phyloP scores from a whole-genome alignment of 64 coral and sea anemone species.

The Pocillopora verrucosa region DNA sequence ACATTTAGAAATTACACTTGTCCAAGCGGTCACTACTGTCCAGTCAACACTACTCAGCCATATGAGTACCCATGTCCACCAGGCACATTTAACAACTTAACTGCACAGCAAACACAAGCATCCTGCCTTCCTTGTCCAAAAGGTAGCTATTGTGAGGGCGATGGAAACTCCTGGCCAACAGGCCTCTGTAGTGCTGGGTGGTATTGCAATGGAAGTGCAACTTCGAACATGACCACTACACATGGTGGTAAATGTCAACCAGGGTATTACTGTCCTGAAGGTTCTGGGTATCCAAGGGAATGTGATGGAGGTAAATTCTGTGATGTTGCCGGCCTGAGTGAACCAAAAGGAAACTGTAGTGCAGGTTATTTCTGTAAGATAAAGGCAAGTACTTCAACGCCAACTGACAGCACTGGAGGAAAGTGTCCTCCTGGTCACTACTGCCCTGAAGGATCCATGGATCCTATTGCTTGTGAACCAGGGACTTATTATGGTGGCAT shows the following conservation, averaged over 20 bases:
- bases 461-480: constrained; percentile 74
- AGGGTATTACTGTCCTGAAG: constrained; percentile 85
- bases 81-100: constrained; percentile 83
- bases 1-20: constrained; percentile 64
- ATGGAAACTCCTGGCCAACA: constrained; percentile 82
- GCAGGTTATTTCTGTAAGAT: constrained; percentile 89
- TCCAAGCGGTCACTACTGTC: constrained; percentile 94
- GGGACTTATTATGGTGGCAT: constrained; percentile 75
- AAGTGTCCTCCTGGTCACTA: constrained; percentile 73
- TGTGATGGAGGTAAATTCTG: constrained; percentile 96
- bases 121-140: constrained; percentile 82
- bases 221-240: constrained; percentile 73
- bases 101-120: constrained; percentile 49
- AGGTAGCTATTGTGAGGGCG: constrained; percentile 88
- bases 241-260: constrained; percentile 83
- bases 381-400: constrained; percentile 56
- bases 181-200: constrained; percentile 87
- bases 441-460: constrained; percentile 77
- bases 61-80: constrained; percentile 69
- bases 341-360: constrained; percentile 79
- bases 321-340: constrained; percentile 52
- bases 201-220: constrained; percentile 94
- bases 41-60: constrained; percentile 60
- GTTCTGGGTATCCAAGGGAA: constrained; percentile 56
- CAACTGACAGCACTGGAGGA: constrained; percentile 80